Evolutionary conservation across 2,888 invertebrate genomes (phyloP), one percentile per base, ranked within the genome.

Genomic region (Smittia aterrima): DNA sequence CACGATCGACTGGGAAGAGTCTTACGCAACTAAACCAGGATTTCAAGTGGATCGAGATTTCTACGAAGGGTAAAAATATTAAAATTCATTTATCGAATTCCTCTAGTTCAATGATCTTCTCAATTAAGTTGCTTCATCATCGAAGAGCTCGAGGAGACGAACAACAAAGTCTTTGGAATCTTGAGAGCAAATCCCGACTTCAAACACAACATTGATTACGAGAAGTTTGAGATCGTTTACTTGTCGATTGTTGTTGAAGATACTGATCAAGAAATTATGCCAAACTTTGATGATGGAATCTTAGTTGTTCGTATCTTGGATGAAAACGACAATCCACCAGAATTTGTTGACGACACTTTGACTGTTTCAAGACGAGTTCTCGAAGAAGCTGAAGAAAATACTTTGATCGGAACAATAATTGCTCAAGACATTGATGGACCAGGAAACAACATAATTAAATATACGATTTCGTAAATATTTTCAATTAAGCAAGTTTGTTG

Each of bases 391-490:
- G 80, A 78, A 16, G 76, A 77, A 4, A 83, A 81, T 11, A 83
- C 84, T 1, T 80, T 86, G 40, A 85, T 89, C 75, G 88, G 79
- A 22, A 83, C 85, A 1, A 84, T 90, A 18, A 81, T 82, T 38
- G 89, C 89, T 3, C 85, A 83, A 0, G 90, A 90, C 80, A 84
- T 84, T 73, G 90, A 90, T 79, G 88, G 87, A 0, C 85, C 86
- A 0, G 83, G 85, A 1, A 85, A 85, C 79, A 87, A 88, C 79
- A 83, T 84, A 78, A 84, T 89, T 32, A 83, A 83, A 2, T 90
- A 87, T 79, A 81, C 81, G 1, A 83, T 89, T 72, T 77, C 77
- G 88, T 88, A 77, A 84, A 84, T 83, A 67, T 68, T 41, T 32
- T 58, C 25, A 32, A 3, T 64, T 38, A n/a, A n/a, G n/a, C 40